phyloP scores from a whole-genome alignment of 2,888 invertebrate genomes.

The Leptarthrus brevirostris region DNA sequence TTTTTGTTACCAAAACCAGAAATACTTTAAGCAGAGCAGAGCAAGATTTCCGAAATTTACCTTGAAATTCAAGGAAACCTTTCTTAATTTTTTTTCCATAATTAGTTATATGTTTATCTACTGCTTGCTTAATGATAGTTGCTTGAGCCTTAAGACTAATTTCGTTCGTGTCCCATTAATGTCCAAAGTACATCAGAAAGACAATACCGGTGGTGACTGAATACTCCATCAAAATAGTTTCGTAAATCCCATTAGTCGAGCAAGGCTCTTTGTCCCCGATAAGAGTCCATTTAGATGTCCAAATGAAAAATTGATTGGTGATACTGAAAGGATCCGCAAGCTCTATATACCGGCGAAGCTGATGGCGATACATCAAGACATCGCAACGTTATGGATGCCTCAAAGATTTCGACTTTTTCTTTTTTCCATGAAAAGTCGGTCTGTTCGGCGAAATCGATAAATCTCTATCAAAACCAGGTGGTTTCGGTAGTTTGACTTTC shows the following conservation, averaged over 20 bases:
- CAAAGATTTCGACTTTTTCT: not conserved
- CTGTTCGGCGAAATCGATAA: not conserved
- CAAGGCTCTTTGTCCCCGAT: slow-evolving; percentile 21
- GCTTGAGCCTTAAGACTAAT: not conserved
- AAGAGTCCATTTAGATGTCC: slow-evolving; percentile 49
- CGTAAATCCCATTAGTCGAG: slow-evolving; percentile 42
- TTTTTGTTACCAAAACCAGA: no score
- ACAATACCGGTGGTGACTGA: slow-evolving; percentile 28
- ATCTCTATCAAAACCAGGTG: slow-evolving; percentile 10
- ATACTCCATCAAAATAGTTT: slow-evolving; percentile 45
- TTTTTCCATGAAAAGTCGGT: slow-evolving; percentile 11
- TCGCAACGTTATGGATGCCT: slow-evolving; percentile 15
- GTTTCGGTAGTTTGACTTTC: slow-evolving; percentile 8
- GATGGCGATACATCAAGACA: slow-evolving; percentile 15
- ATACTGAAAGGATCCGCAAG: slow-evolving; percentile 36
- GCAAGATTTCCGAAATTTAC: no score
- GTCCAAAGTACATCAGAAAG: slow-evolving; percentile 1
- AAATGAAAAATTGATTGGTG: slow-evolving; percentile 48
- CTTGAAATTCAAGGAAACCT: no score
- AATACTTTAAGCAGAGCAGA: no score
- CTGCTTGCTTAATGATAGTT: no score
- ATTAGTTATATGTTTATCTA: no score
- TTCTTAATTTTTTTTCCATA: no score
- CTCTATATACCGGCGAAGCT: not conserved
- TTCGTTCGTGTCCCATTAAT: not conserved